Evolutionary conservation across 2,888 invertebrate species (phyloP).

Genomic region (Rhyacophila evoluta): DNA sequence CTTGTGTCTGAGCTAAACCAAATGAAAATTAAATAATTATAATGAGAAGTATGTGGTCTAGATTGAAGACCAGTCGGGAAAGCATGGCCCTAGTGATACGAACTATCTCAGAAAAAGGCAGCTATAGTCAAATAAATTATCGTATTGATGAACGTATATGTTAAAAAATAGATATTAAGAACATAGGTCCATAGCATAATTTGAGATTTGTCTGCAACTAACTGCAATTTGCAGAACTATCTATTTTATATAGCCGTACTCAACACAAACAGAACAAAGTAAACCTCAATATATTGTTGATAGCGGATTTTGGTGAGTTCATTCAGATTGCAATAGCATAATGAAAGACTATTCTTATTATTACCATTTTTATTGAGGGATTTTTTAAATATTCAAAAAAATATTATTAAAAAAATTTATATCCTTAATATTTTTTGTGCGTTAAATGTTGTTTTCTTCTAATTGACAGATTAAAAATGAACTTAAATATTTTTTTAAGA

Average conservation of each 20-base stretch:
- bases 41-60: constrained; percentile 20
- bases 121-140: constrained; percentile 47
- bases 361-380: background rate
- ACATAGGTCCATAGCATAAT: constrained; percentile 32
- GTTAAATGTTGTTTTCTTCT: too few relatives aligned
- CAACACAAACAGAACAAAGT: background rate
- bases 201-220: background rate
- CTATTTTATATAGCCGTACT: background rate
- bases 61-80: constrained; percentile 20
- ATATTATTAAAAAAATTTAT: too few relatives aligned
- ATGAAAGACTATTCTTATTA: too few relatives aligned
- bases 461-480: too few relatives aligned
- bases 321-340: background rate
- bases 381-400: background rate
- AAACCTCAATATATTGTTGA: constrained; percentile 17
- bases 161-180: constrained; percentile 30
- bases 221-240: background rate
- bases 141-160: constrained; percentile 30
- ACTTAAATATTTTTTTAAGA: too few relatives aligned
- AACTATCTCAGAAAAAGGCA: constrained; percentile 51
- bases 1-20: constrained; percentile 40
- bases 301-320: background rate
- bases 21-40: constrained; percentile 32
- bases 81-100: constrained; percentile 36
- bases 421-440: too few relatives aligned